phyloP scores from a whole-genome alignment of 2,888 invertebrate genomes.

The Junonia oenone region DNA sequence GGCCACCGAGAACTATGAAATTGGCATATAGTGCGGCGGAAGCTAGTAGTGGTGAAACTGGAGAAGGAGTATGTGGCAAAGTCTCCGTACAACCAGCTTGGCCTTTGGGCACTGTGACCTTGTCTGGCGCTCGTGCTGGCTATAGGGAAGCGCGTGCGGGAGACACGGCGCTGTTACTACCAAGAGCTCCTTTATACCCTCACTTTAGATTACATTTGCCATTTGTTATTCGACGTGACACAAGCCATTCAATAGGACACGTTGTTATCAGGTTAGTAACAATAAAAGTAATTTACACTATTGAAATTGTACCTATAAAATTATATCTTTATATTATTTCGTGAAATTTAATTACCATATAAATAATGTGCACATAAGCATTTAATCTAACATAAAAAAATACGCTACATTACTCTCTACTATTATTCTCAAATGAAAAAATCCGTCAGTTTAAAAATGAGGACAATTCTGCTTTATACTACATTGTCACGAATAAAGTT shows the following conservation, averaged over 20 bases:
- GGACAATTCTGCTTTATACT: too few species aligned
- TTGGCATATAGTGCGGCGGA: slow-evolving; percentile 94
- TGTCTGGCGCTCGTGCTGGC: slow-evolving; percentile 87
- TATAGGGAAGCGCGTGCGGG: slow-evolving; percentile 92
- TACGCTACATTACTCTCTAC: too few species aligned
- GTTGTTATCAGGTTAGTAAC: slow-evolving; percentile 89
- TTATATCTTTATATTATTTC: too few species aligned
- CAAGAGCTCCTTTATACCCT: slow-evolving; percentile 93
- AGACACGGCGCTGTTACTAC: slow-evolving; percentile 90
- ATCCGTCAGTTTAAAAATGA: too few species aligned
- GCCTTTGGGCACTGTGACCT: slow-evolving; percentile 82
- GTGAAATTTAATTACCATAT: too few species aligned
- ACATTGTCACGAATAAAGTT: too few species aligned
- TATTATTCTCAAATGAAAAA: too few species aligned
- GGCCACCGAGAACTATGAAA: slow-evolving; percentile 87
- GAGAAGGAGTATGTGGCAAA: slow-evolving; percentile 86
- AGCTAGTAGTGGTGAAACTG: slow-evolving; percentile 84
- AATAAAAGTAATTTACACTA: neutral
- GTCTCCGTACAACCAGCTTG: slow-evolving; percentile 83
- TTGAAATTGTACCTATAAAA: too few species aligned
- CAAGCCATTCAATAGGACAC: slow-evolving; percentile 84
- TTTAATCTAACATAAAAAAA: too few species aligned
- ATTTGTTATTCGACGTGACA: slow-evolving; percentile 88
- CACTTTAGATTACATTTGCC: slow-evolving; percentile 94
- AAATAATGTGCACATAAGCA: too few species aligned